Conservation (phyloP, 1,140 invertebrate species). For the Eueides isabella region DNA sequence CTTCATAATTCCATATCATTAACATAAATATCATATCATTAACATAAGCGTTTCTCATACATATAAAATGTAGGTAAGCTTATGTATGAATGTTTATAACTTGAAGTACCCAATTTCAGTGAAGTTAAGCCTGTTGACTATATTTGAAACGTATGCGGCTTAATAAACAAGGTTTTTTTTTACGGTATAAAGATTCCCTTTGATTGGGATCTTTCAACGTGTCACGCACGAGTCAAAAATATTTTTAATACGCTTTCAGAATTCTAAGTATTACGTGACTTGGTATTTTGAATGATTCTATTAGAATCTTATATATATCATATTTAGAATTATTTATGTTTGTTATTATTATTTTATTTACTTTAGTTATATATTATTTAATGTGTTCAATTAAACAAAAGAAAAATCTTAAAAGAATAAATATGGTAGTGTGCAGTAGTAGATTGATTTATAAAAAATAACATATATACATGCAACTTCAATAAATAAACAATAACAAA, state of each 20-base stretch:
- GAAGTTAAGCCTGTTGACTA: not conserved
- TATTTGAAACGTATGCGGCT: conserved; percentile 1
- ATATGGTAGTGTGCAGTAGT: too few species aligned
- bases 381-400: too few species aligned
- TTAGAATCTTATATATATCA: not conserved
- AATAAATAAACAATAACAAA: too few species aligned
- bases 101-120: conserved; percentile 8
- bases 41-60: not conserved
- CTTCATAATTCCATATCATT: not conserved
- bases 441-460: too few species aligned
- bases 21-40: not conserved
- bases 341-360: not conserved
- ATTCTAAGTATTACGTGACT: not conserved
- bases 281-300: not conserved
- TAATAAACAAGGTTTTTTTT: conserved; percentile 27
- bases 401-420: too few species aligned
- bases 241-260: conserved; percentile 12
- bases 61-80: not conserved
- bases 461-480: too few species aligned
- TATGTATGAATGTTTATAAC: not conserved
- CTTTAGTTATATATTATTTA: too few species aligned
- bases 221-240: conserved; percentile 7
- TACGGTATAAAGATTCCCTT: conserved; percentile 23
- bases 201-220: conserved; percentile 20
- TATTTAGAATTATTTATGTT: not conserved